Conservation (phyloP, 2,797 vertebrate species). For the Melanotaenia parkinsoni region DNA sequence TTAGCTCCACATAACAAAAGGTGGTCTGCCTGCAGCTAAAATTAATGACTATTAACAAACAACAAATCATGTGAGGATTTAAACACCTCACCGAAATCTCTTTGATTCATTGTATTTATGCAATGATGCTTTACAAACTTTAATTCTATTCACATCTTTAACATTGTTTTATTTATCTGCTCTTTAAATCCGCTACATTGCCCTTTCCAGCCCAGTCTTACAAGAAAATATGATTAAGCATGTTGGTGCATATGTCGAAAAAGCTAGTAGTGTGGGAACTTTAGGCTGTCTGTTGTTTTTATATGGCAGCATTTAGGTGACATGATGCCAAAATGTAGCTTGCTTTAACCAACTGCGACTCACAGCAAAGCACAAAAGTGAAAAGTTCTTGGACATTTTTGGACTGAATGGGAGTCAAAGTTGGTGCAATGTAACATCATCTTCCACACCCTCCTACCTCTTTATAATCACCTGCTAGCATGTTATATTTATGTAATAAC, state of each 20-base stretch:
- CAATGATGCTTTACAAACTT: neutral
- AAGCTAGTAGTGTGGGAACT: neutral
- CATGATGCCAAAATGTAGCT: neutral
- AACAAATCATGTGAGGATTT: slow-evolving; percentile 6
- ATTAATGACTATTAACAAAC: slow-evolving; percentile 4
- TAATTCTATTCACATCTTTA: neutral
- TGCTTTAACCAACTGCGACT: neutral
- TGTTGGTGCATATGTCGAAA: neutral
- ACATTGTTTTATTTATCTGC: neutral
- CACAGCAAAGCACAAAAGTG: neutral
- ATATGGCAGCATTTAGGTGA: neutral
- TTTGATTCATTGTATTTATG: neutral
- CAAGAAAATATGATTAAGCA: neutral
- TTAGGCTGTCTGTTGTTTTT: neutral
- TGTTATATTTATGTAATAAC: neutral
- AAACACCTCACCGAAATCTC: neutral
- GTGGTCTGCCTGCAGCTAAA: slow-evolving; percentile 27
- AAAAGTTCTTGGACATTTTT: neutral
- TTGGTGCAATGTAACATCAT: neutral
- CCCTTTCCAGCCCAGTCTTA: neutral
- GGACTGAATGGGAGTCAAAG: too few relatives aligned
- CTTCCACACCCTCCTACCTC: neutral
- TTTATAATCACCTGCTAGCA: neutral
- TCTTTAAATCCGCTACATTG: neutral
- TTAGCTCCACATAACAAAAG: slow-evolving; percentile 32